Evolutionary conservation across 2,888 invertebrate species (phyloP).

Genomic region (Lomographa bimaculata): DNA sequence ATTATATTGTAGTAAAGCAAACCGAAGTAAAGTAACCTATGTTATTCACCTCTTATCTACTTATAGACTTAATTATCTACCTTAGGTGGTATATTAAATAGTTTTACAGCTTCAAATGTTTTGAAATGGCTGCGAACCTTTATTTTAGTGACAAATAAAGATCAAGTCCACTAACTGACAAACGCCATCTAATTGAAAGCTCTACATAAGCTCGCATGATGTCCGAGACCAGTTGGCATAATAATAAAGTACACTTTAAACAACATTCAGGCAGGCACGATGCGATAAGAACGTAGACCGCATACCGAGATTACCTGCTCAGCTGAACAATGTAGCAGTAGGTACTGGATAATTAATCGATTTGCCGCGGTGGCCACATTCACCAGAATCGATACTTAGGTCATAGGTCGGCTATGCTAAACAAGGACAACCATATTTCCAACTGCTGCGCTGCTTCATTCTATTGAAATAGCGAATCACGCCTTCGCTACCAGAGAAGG

Average conservation of each 20-base stretch:
- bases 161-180: too few relatives aligned
- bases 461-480: slow-evolving; percentile 76
- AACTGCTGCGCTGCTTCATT: slow-evolving; percentile 61
- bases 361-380: slow-evolving; percentile 68
- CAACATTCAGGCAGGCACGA: background rate
- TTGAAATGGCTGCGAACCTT: too few relatives aligned
- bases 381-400: slow-evolving; percentile 76
- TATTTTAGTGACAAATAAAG: too few relatives aligned
- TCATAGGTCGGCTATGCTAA: slow-evolving; percentile 74
- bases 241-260: background rate
- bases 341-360: slow-evolving; percentile 62
- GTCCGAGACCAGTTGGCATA: too few relatives aligned
- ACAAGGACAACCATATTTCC: slow-evolving; percentile 69
- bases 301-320: slow-evolving; percentile 50
- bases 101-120: too few relatives aligned
- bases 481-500: slow-evolving; percentile 72
- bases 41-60: too few relatives aligned
- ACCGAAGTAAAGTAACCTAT: too few relatives aligned
- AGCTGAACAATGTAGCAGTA: slow-evolving; percentile 47
- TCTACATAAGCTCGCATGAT: too few relatives aligned
- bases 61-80: too few relatives aligned
- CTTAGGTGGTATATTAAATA: too few relatives aligned
- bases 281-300: slow-evolving; percentile 27
- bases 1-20: too few relatives aligned
- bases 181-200: too few relatives aligned